Percentiles rank a stretch among this genome's conserved stretches.
phyloP scores from a whole-genome alignment of 2,888 invertebrate genomes.

The Rhodophaea formosa region DNA sequence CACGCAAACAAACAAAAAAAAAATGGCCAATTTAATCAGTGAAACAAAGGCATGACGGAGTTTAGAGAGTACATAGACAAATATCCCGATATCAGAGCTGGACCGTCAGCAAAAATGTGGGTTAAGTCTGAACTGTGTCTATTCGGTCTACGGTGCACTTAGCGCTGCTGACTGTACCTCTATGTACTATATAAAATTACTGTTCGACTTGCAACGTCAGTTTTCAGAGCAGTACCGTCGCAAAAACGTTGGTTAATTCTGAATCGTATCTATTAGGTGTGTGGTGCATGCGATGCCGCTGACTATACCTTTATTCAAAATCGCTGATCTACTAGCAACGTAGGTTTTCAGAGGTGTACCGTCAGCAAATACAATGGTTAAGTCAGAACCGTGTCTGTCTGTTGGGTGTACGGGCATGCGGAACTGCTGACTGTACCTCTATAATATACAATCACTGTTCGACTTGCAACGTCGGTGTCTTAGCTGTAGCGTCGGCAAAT shows the following conservation, averaged over 20 bases:
- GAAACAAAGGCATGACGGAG: too few relatives aligned
- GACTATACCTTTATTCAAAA: conserved; percentile 31
- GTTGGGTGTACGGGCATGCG: conserved; percentile 32
- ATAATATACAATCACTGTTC: conserved; percentile 17
- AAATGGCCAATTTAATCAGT: too few relatives aligned
- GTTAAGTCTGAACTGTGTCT: conserved; percentile 31
- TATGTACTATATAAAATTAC: conserved; percentile 21
- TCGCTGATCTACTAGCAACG: conserved; percentile 25
- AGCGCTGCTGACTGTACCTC: conserved; percentile 38
- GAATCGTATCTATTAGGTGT: too few relatives aligned
- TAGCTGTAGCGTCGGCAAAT: neutral
- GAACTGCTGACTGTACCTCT: conserved; percentile 37
- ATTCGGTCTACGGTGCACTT: conserved; percentile 39
- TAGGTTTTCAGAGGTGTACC: conserved; percentile 18
- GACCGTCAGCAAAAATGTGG: too few relatives aligned
- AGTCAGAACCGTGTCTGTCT: conserved; percentile 32
- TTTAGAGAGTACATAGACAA: too few relatives aligned
- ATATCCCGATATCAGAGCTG: too few relatives aligned
- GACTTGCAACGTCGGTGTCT: conserved; percentile 24
- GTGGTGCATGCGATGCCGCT: conserved; percentile 24
- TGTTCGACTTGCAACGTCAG: conserved; percentile 25
- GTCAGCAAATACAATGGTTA: conserved; percentile 22
- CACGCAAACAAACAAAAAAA: too few relatives aligned
- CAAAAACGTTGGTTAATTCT: neutral
- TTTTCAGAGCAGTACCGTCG: conserved; percentile 12